Conservation (phyloP, 2,113 vertebrate species). For the Microtus oregoni region DNA sequence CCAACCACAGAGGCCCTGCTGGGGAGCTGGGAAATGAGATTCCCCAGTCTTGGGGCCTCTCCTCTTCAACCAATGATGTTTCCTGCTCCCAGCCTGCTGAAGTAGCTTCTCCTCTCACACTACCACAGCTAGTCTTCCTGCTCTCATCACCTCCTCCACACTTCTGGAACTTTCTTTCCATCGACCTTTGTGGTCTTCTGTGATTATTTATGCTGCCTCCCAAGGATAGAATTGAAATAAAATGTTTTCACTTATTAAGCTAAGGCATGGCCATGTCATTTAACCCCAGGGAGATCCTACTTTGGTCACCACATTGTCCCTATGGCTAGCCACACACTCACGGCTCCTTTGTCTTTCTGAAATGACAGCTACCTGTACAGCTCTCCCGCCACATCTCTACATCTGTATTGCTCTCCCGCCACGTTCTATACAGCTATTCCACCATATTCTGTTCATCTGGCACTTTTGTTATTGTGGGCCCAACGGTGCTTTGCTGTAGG, state of each 20-base stretch:
- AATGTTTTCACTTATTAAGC: conserved; percentile 82
- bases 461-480: background rate
- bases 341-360: background rate
- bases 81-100: background rate
- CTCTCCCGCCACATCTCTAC: no score
- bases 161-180: conserved; percentile 54
- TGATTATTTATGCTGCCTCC: conserved; percentile 87
- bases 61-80: background rate
- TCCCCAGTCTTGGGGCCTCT: background rate
- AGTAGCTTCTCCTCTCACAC: background rate
- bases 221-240: conserved; percentile 86
- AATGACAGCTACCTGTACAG: background rate
- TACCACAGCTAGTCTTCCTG: background rate
- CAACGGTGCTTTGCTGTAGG: background rate
- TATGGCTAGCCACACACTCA: background rate
- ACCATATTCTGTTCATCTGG: background rate
- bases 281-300: background rate
- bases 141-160: conserved; percentile 43
- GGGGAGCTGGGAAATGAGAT: background rate
- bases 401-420: no score
- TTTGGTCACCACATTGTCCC: background rate
- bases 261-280: background rate
- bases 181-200: conserved; percentile 75
- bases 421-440: no score
- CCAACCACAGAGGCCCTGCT: background rate